Conservation (phyloP, 2,113 vertebrate species). For the Cichladusa arquata region DNA sequence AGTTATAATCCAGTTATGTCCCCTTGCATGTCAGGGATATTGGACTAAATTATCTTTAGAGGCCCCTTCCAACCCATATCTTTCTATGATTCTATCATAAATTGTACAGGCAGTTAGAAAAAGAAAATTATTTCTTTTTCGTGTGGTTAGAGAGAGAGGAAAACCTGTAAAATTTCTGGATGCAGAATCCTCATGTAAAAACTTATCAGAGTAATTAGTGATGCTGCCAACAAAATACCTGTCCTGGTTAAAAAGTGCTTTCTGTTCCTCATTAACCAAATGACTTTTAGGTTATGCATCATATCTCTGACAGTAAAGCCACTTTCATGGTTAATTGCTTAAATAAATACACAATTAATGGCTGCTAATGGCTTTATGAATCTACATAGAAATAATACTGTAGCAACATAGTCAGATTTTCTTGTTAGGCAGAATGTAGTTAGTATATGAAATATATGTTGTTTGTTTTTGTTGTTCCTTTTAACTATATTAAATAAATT, state of each 20-base stretch:
- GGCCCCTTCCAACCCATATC: accelerated
- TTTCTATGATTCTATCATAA: neutral
- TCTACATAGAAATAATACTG: slow-evolving; percentile 12
- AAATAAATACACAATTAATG: slow-evolving; percentile 67
- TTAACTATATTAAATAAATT: neutral
- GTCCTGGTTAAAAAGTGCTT: slow-evolving; percentile 35
- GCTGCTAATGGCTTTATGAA: slow-evolving; percentile 9
- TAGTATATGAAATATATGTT: neutral
- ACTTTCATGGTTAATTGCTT: slow-evolving; percentile 71
- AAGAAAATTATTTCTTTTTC: neutral
- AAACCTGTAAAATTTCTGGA: neutral
- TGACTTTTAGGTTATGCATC: slow-evolving; percentile 62
- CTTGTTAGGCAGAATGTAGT: neutral
- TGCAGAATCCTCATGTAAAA: neutral
- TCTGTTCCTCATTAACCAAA: slow-evolving; percentile 69
- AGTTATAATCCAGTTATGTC: neutral
- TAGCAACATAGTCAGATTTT: neutral
- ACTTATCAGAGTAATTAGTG: slow-evolving; percentile 48
- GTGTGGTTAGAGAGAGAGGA: neutral
- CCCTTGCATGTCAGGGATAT: neutral
- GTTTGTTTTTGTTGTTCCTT: neutral
- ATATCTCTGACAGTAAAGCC: slow-evolving; percentile 52
- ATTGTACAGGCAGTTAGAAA: neutral
- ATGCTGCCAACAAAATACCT: slow-evolving; percentile 38
- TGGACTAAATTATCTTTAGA: neutral